phyloP scores from a whole-genome alignment of 2,888 invertebrate species.

The Volucella bombylans region DNA sequence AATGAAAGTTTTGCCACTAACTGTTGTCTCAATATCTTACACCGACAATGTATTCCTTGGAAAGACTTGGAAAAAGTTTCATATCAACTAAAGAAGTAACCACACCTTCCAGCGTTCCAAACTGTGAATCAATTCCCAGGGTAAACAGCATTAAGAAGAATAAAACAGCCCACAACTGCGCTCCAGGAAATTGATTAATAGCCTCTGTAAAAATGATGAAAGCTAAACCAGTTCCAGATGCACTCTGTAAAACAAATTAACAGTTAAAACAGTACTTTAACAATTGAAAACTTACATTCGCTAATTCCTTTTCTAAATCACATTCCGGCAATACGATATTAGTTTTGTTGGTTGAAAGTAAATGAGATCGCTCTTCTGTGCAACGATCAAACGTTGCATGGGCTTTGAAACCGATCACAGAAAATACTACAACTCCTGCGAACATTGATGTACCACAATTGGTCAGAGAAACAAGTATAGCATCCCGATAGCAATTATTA shows the following conservation, averaged over 20 bases:
- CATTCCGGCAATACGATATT: slow-evolving; percentile 87
- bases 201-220: slow-evolving; percentile 99
- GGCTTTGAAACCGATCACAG: slow-evolving; percentile 94
- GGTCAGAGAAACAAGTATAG: slow-evolving; percentile 94
- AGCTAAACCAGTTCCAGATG: slow-evolving; percentile 96
- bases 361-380: slow-evolving; percentile 82
- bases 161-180: slow-evolving; percentile 97
- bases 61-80: slow-evolving; percentile 94
- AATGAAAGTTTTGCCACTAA: background rate
- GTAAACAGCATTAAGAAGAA: slow-evolving; percentile 99
- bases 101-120: slow-evolving; percentile 97
- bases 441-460: slow-evolving; percentile 98
- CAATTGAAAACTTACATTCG: slow-evolving; percentile 87
- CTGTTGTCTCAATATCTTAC: slow-evolving; percentile 77
- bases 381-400: slow-evolving; percentile 82
- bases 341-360: slow-evolving; percentile 85
- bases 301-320: slow-evolving; percentile 92
- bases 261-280: slow-evolving; percentile 1
- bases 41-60: slow-evolving; percentile 94
- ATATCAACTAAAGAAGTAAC: slow-evolving; percentile 97
- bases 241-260: slow-evolving; percentile 87
- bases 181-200: slow-evolving; percentile 97
- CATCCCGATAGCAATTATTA: slow-evolving; percentile 97
- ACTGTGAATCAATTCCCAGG: slow-evolving; percentile 97
- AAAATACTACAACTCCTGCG: slow-evolving; percentile 97